These are phyloP conservation scores for Crocodylus rhombifer DNA, from an alignment of 2,797 vertebrate species.

Conservation along the genomic window DNA sequence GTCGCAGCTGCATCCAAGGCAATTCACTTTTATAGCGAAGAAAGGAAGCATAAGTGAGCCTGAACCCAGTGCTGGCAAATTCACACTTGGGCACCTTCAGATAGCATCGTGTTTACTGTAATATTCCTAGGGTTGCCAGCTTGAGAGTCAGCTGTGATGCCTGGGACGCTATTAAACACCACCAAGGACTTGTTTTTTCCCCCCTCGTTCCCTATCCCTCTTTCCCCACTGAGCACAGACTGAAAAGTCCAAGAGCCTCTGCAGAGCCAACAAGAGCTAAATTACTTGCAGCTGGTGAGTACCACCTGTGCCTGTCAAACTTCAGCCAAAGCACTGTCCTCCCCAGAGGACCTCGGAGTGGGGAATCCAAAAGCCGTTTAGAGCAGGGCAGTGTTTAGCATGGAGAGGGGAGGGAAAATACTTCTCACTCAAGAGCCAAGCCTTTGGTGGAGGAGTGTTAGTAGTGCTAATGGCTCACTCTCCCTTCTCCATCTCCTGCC, in stretches of 20 bases:
- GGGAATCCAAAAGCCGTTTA: constrained; percentile 68
- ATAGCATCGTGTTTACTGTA: background rate
- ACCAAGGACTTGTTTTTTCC: constrained; percentile 13
- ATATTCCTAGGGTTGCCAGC: constrained; percentile 41
- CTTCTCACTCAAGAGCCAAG: constrained; percentile 25
- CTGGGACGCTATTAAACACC: constrained; percentile 42
- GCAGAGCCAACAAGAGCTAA: constrained; percentile 67
- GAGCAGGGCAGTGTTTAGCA: background rate
- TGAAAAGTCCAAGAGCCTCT: constrained; percentile 45
- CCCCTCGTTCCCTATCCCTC: background rate
- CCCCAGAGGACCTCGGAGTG: constrained; percentile 45
- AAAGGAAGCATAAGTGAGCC: background rate
- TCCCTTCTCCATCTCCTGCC: constrained; percentile 14
- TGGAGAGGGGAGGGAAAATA: background rate
- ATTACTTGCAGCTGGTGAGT: constrained; percentile 75
- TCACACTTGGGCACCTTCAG: background rate
- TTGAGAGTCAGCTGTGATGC: constrained; percentile 23
- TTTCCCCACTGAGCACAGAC: constrained; percentile 39
- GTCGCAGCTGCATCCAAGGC: constrained; percentile 38
- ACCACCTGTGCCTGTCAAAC: constrained; percentile 76
- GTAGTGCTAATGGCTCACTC: background rate
- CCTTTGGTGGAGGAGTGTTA: background rate
- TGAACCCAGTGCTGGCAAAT: constrained; percentile 13
- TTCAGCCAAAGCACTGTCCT: constrained; percentile 73
- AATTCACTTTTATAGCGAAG: background rate